These are phyloP conservation scores for Otocyon megalotis DNA, from an alignment of 2,113 vertebrate genomes.

Conservation along the genomic window DNA sequence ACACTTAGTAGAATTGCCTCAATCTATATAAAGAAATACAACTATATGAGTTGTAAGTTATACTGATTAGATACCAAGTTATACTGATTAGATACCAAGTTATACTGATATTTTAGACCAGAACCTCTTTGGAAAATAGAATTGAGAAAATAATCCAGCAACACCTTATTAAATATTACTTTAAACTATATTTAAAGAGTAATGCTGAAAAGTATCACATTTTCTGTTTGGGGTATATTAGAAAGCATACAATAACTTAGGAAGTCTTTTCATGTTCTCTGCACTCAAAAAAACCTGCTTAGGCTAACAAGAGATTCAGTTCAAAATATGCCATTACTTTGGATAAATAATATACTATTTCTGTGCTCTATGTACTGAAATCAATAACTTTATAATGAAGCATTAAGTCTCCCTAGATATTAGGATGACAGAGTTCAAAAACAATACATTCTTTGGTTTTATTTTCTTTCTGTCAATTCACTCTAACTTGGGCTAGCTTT, in stretches of 20 bases:
- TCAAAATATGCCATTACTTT: neutral
- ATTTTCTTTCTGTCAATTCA: slow-evolving; percentile 64
- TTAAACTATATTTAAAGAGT: neutral
- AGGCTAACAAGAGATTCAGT: neutral
- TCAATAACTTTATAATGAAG: slow-evolving; percentile 56
- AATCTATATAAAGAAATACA: neutral
- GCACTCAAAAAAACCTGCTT: slow-evolving; percentile 16
- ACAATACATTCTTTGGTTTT: slow-evolving; percentile 69
- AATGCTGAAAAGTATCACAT: neutral
- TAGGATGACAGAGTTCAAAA: slow-evolving; percentile 69
- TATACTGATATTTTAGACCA: neutral
- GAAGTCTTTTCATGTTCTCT: slow-evolving; percentile 23
- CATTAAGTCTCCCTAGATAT: slow-evolving; percentile 51
- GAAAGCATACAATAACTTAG: slow-evolving; percentile 38
- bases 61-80: neutral
- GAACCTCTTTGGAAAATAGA: neutral
- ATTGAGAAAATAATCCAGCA: slow-evolving; percentile 36
- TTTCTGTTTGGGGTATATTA: neutral
- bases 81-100: neutral
- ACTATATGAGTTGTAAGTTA: neutral
- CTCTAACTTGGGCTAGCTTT: neutral
- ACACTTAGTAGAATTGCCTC: neutral
- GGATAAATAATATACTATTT: slow-evolving; percentile 42
- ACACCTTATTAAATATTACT: slow-evolving; percentile 17
- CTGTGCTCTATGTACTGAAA: slow-evolving; percentile 49